A percentile compares a stretch with the other conserved stretches of the same genome.
Conservation (phyloP, 2,797 vertebrate genomes). For the Syndactyla subalaris region DNA sequence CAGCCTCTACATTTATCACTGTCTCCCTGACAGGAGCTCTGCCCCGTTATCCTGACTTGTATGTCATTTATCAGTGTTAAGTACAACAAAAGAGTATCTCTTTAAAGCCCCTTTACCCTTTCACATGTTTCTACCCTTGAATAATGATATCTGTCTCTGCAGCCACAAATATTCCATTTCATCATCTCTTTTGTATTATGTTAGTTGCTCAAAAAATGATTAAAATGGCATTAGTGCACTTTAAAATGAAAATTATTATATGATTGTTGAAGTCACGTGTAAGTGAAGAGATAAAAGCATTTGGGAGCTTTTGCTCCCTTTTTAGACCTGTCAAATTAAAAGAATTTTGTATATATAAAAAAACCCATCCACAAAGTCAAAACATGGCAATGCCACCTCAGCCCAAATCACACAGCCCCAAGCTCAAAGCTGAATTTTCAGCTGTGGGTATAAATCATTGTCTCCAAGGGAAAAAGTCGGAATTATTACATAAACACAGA, state of each 20-base stretch:
- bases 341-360: not conserved
- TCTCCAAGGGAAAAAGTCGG: not conserved
- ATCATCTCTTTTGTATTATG: conserved; percentile 1
- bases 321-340: not conserved
- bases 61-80: conserved; percentile 79
- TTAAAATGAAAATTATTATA: conserved; percentile 52
- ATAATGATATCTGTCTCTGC: conserved; percentile 68
- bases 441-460: not conserved
- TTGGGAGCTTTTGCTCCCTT: not conserved
- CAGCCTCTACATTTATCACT: conserved; percentile 73
- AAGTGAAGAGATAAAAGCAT: conserved; percentile 38
- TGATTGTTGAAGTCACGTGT: conserved; percentile 4
- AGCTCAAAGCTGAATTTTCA: not conserved
- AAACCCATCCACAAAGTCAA: not conserved
- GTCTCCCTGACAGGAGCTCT: conserved; percentile 74
- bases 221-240: conserved; percentile 50
- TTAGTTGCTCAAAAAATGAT: conserved; percentile 40
- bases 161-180: conserved; percentile 65
- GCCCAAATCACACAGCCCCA: not conserved
- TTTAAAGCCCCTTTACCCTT: conserved; percentile 73
- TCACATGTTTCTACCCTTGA: conserved; percentile 67
- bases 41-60: conserved; percentile 75
- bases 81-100: conserved; percentile 74
- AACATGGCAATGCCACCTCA: not conserved
- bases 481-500: not conserved